These are phyloP conservation scores for Parazoanthus darwini DNA, from an alignment of 92 coral and sea anemone genomes.

Conservation along the genomic window DNA sequence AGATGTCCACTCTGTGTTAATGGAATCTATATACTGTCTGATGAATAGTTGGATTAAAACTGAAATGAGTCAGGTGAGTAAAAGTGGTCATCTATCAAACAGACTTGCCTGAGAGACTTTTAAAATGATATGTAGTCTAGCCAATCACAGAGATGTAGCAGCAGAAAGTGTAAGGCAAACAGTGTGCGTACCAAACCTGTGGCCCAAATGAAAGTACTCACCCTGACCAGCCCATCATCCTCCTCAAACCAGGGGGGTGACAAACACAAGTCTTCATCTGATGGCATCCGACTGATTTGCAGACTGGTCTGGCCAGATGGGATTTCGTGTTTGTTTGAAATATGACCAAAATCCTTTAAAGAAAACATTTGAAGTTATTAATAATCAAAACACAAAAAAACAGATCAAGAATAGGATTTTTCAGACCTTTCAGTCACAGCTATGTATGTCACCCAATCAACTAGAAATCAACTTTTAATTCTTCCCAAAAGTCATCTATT, in stretches of 20 bases:
- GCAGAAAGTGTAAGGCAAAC: not conserved
- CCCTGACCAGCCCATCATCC: slow-evolving; percentile 88
- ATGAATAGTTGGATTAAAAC: too few species aligned
- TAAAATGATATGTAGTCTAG: too few species aligned
- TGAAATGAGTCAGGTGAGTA: too few species aligned
- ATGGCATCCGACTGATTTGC: slow-evolving; percentile 91
- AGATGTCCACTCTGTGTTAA: too few species aligned
- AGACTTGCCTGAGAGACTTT: too few species aligned
- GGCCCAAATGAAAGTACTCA: slow-evolving; percentile 36
- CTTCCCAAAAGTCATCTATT: not conserved
- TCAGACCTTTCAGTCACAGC: not conserved
- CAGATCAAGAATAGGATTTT: not conserved
- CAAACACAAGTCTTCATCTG: slow-evolving; percentile 91
- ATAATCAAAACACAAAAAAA: not conserved
- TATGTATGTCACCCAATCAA: not conserved
- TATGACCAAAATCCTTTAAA: slow-evolving; percentile 83
- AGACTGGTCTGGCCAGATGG: slow-evolving; percentile 86
- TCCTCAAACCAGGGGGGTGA: slow-evolving; percentile 97
- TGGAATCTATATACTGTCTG: too few species aligned
- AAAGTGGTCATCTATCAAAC: too few species aligned
- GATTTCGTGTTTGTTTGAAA: slow-evolving; percentile 78
- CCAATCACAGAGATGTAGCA: not conserved
- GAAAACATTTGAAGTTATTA: not conserved
- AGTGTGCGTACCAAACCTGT: not conserved
- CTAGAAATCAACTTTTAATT: too few species aligned